Evolutionary conservation across 92 coral and sea anemone genomes (phyloP).

Genomic region (Actinostola sp.): DNA sequence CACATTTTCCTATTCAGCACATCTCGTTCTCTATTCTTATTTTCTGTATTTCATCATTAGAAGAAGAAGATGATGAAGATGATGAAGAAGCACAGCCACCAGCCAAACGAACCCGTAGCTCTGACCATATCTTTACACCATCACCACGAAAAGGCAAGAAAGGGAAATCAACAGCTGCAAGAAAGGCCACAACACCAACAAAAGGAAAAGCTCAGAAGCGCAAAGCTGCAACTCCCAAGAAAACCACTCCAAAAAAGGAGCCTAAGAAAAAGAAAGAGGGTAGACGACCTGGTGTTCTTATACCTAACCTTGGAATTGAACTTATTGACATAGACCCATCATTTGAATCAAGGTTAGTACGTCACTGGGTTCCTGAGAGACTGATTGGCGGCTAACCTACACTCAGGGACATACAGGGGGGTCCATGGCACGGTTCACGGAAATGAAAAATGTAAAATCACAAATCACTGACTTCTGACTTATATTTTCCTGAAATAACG

Average conservation of each 20-base stretch:
- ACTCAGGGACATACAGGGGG: no score
- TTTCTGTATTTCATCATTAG: neutral
- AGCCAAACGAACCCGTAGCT: conserved; percentile 78
- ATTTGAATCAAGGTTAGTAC: conserved; percentile 79
- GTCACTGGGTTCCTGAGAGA: neutral
- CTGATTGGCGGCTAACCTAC: no score
- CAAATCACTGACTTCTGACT: no score
- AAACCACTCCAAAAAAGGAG: conserved; percentile 44
- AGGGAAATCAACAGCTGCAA: conserved; percentile 34
- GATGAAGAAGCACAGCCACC: conserved; percentile 79
- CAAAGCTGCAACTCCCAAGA: conserved; percentile 50
- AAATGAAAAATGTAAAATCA: no score
- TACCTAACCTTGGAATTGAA: conserved; percentile 66
- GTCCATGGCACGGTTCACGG: no score
- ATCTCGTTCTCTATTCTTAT: no score
- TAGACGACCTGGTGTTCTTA: conserved; percentile 74
- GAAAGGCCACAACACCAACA: conserved; percentile 44
- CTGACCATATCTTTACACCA: conserved; percentile 48
- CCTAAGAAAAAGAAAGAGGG: conserved; percentile 58
- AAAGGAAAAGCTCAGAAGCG: conserved; percentile 51
- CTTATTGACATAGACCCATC: conserved; percentile 75
- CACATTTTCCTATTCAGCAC: no score
- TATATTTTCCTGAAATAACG: no score
- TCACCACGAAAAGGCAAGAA: conserved; percentile 52
- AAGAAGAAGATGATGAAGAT: conserved; percentile 62